phyloP scores from a whole-genome alignment of 1,140 invertebrate genomes.

The Leptestheria dahalacensis region DNA sequence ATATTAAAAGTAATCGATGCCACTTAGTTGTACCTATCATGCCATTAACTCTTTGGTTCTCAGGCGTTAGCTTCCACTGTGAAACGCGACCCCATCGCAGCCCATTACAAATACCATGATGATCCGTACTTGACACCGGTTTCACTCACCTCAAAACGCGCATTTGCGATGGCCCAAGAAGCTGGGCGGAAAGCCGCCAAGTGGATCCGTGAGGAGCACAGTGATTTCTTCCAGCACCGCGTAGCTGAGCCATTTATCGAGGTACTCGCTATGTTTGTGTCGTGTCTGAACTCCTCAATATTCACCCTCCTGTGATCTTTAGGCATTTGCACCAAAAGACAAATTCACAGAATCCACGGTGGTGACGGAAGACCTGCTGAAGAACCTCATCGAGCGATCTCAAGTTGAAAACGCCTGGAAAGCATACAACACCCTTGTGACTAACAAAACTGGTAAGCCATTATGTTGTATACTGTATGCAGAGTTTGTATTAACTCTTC shows the following conservation, averaged over 20 bases:
- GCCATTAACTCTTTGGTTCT: constrained; percentile 11
- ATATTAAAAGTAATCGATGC: constrained; percentile 41
- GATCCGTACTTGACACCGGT: constrained; percentile 74
- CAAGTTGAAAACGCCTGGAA: constrained; percentile 49
- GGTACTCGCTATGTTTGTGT: too few relatives aligned
- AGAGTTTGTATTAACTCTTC: constrained; percentile 10
- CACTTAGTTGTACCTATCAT: constrained; percentile 6
- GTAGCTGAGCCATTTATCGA: constrained; percentile 49
- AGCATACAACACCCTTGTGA: constrained; percentile 52
- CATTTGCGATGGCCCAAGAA: constrained; percentile 63
- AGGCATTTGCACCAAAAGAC: constrained; percentile 51
- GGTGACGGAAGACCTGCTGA: constrained; percentile 45
- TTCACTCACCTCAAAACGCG: constrained; percentile 52
- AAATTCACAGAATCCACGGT: constrained; percentile 51
- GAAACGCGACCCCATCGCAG: constrained; percentile 53
- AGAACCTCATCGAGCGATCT: constrained; percentile 44
- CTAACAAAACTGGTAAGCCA: constrained; percentile 35
- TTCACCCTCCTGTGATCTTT: too few relatives aligned
- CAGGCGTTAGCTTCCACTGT: constrained; percentile 58
- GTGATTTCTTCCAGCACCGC: constrained; percentile 52
- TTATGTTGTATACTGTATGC: background rate
- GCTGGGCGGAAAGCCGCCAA: constrained; percentile 70
- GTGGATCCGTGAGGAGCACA: constrained; percentile 63
- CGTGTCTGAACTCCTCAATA: too few relatives aligned
- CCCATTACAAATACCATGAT: constrained; percentile 76